Evolutionary conservation across 2,888 invertebrate species (phyloP).

Genomic region (Spodoptera littoralis): DNA sequence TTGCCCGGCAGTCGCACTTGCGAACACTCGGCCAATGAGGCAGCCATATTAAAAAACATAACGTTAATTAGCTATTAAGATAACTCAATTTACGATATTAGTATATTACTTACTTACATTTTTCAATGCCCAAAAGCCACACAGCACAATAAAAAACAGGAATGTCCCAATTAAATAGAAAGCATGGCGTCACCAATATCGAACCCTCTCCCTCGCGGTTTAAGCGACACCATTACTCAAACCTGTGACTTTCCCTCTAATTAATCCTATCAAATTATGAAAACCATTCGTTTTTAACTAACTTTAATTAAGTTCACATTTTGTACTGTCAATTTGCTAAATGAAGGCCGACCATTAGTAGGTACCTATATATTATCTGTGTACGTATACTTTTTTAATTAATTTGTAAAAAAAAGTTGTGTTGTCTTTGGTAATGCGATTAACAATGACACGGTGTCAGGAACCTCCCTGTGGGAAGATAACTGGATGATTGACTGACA

Average conservation of each 20-base stretch:
- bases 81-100: no score
- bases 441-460: no score
- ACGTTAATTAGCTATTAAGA: no score
- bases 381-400: conserved; percentile 4
- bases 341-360: conserved; percentile 32
- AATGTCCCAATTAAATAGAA: background rate
- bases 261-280: conserved; percentile 54
- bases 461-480: no score
- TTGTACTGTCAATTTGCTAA: conserved; percentile 46
- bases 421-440: no score
- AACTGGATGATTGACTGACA: no score
- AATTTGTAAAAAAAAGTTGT: conserved; percentile 25
- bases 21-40: no score
- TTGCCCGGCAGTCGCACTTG: no score
- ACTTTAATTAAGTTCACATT: conserved; percentile 40
- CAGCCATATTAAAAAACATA: no score
- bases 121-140: background rate
- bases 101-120: no score
- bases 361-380: conserved; percentile 1
- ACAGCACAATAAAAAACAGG: background rate
- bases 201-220: conserved; percentile 31
- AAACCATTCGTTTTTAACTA: conserved; percentile 27
- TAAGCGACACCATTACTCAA: conserved; percentile 53
- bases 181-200: conserved; percentile 23
- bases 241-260: conserved; percentile 55